Evolutionary conservation across 2,888 invertebrate species (phyloP), one percentile per base, ranked within the genome.

Genomic region (Sylvicola cinctus): DNA sequence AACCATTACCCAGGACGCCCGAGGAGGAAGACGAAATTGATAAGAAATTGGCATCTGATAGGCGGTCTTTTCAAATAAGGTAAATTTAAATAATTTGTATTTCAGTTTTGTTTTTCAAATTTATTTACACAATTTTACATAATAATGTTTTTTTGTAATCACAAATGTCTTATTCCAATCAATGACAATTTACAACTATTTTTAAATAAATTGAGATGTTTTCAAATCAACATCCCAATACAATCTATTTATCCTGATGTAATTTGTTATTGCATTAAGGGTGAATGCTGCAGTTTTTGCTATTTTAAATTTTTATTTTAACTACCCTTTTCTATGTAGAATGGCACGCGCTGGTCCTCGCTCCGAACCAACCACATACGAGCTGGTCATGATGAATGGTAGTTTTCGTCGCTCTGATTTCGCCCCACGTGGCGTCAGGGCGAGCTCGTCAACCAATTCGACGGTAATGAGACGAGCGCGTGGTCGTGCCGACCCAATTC

Each of bases 321-420:
- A 4, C 20, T 8, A 20, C 8, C 20, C 20, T 8, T 6, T 8
- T 8, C 20, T 6, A 6, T 37, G 4, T 36, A 59, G 62, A 37
- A 54, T 76, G 39, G 66, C 70, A 48, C 63, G 75, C 45, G 71
- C 76, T 5, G 74, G 76, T 29, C 71, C 77, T 2, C 65, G 77
- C 29, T 70, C 74, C 15, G 79, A 80, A 43, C 68, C 74, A 23
- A 67, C 72, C 2, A 62, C 72, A 36, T 80, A 74, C 60, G 78
- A 78, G 49, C 58, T 66, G 32, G 74, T 78, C 33, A 66, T 69
- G 43, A 61, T 80, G 42, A 71, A 74, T 59, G 78, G 79, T 4
- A 62, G 64, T 40, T 58, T 73, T 40, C 55, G 68, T 28, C 60
- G 65, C 20, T 61, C 70, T 32, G 70, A 70, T 46, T 58, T 60